Evolutionary conservation across 92 coral and sea anemone genomes (phyloP).

Genomic region (Actinostola sp.): DNA sequence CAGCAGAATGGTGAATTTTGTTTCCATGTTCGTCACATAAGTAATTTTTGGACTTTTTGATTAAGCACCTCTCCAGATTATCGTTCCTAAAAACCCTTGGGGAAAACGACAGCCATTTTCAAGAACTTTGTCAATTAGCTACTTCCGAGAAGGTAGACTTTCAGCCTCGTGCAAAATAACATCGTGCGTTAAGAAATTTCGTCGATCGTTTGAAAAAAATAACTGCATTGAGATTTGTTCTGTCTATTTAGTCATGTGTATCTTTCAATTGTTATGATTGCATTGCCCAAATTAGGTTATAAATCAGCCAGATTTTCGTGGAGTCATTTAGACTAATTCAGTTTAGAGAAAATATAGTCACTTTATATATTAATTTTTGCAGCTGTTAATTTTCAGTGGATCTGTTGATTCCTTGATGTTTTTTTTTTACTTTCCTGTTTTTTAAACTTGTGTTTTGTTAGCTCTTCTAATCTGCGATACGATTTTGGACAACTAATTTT

Average conservation of each 20-base stretch:
- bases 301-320: no score
- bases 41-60: constrained; percentile 18
- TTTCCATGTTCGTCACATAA: not conserved
- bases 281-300: no score
- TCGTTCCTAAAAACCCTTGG: not conserved
- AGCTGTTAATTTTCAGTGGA: no score
- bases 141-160: constrained; percentile 32
- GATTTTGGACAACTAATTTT: no score
- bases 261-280: no score
- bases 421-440: not conserved
- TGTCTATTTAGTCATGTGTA: no score
- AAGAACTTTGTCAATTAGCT: constrained; percentile 19
- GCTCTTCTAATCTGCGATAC: no score
- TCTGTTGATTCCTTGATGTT: no score
- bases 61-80: constrained; percentile 16
- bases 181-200: not conserved
- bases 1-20: not conserved
- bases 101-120: constrained; percentile 19
- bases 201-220: not conserved
- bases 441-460: no score
- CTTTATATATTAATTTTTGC: no score
- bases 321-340: no score
- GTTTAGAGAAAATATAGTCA: no score
- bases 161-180: constrained; percentile 11
- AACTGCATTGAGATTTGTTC: not conserved